Conservation (phyloP, 2,113 vertebrate species). For the Monopterus albus region DNA sequence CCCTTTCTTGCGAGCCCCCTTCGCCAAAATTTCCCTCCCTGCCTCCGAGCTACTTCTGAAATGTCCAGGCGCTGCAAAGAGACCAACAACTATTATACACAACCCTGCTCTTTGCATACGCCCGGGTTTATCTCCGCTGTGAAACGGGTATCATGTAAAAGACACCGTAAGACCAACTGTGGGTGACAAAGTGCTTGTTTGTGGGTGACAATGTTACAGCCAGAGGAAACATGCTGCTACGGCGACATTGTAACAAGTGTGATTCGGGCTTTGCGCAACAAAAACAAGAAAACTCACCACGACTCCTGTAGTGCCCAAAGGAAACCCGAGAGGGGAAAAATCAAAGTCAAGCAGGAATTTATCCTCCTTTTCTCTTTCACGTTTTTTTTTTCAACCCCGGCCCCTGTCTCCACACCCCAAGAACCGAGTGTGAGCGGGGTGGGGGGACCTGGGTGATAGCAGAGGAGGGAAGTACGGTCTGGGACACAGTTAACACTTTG, state of each 20-base stretch:
- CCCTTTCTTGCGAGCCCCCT: conserved; percentile 49
- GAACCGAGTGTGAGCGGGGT: conserved; percentile 78
- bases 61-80: conserved; percentile 53
- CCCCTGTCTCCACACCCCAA: conserved; percentile 83
- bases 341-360: conserved; percentile 21
- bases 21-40: conserved; percentile 70
- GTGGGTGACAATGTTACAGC: conserved; percentile 46
- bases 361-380: conserved; percentile 62
- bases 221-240: conserved; percentile 45
- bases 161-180: background rate
- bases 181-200: conserved; percentile 51
- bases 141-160: background rate
- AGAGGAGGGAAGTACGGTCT: conserved; percentile 71
- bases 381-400: conserved; percentile 73
- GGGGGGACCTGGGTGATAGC: conserved; percentile 75
- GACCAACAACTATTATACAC: conserved; percentile 8
- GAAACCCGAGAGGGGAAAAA: conserved; percentile 20
- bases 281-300: conserved; percentile 78
- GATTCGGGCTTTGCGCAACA: conserved; percentile 50
- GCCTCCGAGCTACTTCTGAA: conserved; percentile 78
- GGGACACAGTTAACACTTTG: conserved; percentile 74
- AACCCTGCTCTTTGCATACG: background rate
- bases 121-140: background rate
- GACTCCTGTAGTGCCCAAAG: conserved; percentile 60
- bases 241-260: conserved; percentile 69